These are phyloP conservation scores for Acrobasis repandana DNA, from an alignment of 2,888 invertebrate species.

Conservation along the genomic window DNA sequence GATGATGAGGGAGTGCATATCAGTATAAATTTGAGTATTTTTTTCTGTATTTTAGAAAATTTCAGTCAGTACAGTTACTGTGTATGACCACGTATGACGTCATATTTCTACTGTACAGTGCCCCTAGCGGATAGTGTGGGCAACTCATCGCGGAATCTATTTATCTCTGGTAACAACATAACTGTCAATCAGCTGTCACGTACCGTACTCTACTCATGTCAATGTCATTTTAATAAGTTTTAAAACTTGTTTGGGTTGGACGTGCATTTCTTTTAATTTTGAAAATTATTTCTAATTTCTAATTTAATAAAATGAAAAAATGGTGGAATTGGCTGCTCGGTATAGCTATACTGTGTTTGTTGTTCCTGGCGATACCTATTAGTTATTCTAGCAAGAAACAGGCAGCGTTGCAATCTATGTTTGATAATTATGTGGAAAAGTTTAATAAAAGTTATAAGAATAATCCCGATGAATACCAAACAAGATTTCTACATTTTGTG, in stretches of 20 bases:
- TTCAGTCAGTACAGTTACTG: too few relatives aligned
- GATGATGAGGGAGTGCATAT: too few relatives aligned
- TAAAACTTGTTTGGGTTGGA: conserved; percentile 3
- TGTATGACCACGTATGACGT: too few relatives aligned
- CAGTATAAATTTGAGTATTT: too few relatives aligned
- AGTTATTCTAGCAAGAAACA: conserved; percentile 44
- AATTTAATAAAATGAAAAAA: conserved; percentile 59
- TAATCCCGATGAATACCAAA: conserved; percentile 71
- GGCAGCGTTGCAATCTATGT: conserved; percentile 60
- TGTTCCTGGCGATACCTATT: conserved; percentile 67
- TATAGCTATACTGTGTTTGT: conserved; percentile 57
- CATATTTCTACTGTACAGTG: too few relatives aligned
- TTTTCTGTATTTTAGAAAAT: too few relatives aligned
- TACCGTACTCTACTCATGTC: too few relatives aligned
- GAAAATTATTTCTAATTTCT: background rate
- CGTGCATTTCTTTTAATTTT: background rate
- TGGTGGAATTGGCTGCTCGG: conserved; percentile 72
- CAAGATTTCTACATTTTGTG: conserved; percentile 78
- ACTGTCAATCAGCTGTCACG: too few relatives aligned
- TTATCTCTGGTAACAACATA: too few relatives aligned
- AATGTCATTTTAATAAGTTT: background rate
- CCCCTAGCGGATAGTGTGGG: too few relatives aligned
- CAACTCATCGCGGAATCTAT: too few relatives aligned
- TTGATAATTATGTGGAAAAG: conserved; percentile 74
- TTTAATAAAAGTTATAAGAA: conserved; percentile 81